Evolutionary conservation across 2,797 vertebrate species (phyloP).

Genomic region (Heterohyrax brucei): DNA sequence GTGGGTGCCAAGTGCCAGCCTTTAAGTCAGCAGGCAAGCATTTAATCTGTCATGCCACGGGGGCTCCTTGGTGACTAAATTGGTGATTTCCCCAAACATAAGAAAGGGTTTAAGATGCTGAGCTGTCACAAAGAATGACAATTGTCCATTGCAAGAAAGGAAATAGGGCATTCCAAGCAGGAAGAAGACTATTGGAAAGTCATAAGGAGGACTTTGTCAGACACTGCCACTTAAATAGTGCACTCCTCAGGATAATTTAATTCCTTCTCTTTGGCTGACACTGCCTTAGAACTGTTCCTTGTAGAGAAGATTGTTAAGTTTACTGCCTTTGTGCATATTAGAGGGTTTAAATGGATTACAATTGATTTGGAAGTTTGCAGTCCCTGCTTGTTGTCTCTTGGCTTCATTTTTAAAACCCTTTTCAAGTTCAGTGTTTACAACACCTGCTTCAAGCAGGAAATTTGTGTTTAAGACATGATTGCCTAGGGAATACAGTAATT

Average conservation of each 20-base stretch:
- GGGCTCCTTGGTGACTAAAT: neutral
- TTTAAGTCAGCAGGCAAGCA: neutral
- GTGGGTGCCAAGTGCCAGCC: neutral
- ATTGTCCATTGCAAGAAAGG: constrained; percentile 2
- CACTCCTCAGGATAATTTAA: constrained; percentile 40
- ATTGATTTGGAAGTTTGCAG: constrained; percentile 76
- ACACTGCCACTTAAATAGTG: constrained; percentile 51
- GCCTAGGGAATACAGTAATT: constrained; percentile 33
- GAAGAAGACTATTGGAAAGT: constrained; percentile 41
- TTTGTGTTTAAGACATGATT: constrained; percentile 53
- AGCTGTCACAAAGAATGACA: neutral
- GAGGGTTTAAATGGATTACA: constrained; percentile 79
- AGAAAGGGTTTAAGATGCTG: neutral
- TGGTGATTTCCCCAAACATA: constrained; percentile 35
- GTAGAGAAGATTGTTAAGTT: constrained; percentile 62
- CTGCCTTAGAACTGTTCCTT: constrained; percentile 71
- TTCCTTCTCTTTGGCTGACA: constrained; percentile 51
- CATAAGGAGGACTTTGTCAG: neutral
- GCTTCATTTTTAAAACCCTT: constrained; percentile 69
- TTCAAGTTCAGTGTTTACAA: constrained; percentile 61
- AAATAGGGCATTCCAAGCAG: constrained; percentile 19
- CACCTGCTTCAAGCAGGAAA: constrained; percentile 48
- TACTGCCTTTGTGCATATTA: constrained; percentile 82
- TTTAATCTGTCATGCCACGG: neutral
- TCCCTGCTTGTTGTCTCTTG: constrained; percentile 69